phyloP scores from a whole-genome alignment of 1,140 invertebrate species.

The Euura lappo region DNA sequence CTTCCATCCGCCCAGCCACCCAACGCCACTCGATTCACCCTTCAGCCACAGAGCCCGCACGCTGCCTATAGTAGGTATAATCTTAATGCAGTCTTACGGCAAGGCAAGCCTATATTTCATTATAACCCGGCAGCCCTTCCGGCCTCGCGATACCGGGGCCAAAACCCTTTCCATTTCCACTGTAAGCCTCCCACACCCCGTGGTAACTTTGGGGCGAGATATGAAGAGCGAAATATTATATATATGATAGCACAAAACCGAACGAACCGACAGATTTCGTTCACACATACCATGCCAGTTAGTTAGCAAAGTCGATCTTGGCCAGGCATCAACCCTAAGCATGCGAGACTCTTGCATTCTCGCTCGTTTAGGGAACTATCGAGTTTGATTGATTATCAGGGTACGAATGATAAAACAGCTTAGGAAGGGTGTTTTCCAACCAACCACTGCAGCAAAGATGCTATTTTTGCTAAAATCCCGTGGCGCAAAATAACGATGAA shows the following conservation, averaged over 20 bases:
- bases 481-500: no score
- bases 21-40: constrained; percentile 42
- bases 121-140: constrained; percentile 59
- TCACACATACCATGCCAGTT: no score
- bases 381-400: no score
- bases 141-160: constrained; percentile 19
- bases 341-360: no score
- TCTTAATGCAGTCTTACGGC: constrained; percentile 63
- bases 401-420: no score
- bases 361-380: no score
- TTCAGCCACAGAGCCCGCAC: constrained; percentile 45
- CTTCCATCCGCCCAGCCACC: constrained; percentile 33
- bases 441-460: no score
- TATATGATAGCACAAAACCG: not conserved
- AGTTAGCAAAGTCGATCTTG: no score
- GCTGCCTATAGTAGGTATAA: constrained; percentile 49
- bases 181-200: not conserved
- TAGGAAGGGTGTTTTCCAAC: no score
- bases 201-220: not conserved
- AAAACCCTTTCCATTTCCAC: constrained; percentile 9
- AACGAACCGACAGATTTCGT: not conserved
- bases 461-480: no score
- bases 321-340: no score
- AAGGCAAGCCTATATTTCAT: constrained; percentile 61
- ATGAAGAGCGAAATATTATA: not conserved